These are phyloP conservation scores for Rhagonycha fulva DNA, from an alignment of 2,888 invertebrate species.

Conservation along the genomic window DNA sequence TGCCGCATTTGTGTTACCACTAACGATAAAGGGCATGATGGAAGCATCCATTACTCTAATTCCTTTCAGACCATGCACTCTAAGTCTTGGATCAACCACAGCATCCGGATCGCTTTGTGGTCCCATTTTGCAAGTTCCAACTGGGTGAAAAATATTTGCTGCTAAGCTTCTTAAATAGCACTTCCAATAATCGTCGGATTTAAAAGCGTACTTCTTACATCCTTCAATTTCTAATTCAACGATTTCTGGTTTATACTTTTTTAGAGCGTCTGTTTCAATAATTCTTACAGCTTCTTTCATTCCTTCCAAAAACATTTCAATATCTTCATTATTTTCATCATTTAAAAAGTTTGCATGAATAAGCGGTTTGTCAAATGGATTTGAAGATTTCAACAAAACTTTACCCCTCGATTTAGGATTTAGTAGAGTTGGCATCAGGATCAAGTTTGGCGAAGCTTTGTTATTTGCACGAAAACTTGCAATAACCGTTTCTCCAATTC, in stretches of 20 bases:
- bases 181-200: constrained; percentile 45
- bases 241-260: no score
- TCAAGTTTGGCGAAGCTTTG: neutral
- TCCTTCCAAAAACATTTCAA: no score
- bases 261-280: no score
- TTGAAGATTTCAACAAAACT: constrained; percentile 57
- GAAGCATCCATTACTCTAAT: constrained; percentile 57
- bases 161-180: constrained; percentile 52
- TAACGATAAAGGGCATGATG: constrained; percentile 57
- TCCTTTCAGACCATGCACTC: constrained; percentile 57
- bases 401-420: constrained; percentile 52
- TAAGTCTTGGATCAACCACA: constrained; percentile 71
- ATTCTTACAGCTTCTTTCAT: no score
- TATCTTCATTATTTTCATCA: constrained; percentile 54
- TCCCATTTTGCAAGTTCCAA: constrained; percentile 54
- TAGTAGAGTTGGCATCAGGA: constrained; percentile 78
- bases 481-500: neutral
- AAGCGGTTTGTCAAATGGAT: constrained; percentile 63
- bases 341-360: constrained; percentile 67
- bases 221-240: no score
- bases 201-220: no score
- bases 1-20: constrained; percentile 59
- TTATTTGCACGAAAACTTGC: neutral
- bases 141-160: constrained; percentile 44
- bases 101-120: constrained; percentile 54